phyloP scores from a whole-genome alignment of 2,113 vertebrate species.

The Aphyosemion australe region DNA sequence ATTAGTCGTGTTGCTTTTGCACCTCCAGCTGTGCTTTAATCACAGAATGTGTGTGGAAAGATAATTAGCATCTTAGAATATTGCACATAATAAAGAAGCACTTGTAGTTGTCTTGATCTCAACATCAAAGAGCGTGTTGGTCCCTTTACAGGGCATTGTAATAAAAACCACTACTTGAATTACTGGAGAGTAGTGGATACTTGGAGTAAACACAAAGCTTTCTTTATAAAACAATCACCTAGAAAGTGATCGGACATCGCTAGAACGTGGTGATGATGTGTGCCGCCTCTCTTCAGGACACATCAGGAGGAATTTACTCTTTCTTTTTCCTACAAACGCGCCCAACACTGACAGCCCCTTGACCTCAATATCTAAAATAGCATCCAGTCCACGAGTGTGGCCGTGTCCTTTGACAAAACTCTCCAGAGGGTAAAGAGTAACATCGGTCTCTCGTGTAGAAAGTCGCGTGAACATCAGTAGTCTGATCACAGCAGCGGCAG shows the following conservation, averaged over 20 bases:
- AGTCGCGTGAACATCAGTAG: conserved; percentile 68
- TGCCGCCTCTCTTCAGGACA: conserved; percentile 3
- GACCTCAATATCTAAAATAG: conserved; percentile 66
- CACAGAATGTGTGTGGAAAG: conserved; percentile 73
- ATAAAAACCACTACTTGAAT: conserved; percentile 72
- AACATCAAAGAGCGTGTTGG: conserved; percentile 71
- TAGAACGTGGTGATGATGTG: conserved; percentile 21
- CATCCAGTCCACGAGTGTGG: conserved; percentile 52
- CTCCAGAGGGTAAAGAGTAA: conserved; percentile 55
- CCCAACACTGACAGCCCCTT: conserved; percentile 43
- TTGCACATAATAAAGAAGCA: conserved; percentile 65
- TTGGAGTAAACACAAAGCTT: conserved; percentile 64
- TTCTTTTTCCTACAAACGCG: conserved; percentile 35
- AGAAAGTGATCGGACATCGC: conserved; percentile 9
- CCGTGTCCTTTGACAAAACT: conserved; percentile 56
- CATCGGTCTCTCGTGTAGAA: conserved; percentile 59
- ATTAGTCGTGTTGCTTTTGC: conserved; percentile 63
- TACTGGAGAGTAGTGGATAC: conserved; percentile 61
- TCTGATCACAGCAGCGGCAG: conserved; percentile 69
- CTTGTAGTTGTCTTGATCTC: conserved; percentile 66
- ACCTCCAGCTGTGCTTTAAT: conserved; percentile 75
- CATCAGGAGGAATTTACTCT: conserved; percentile 21
- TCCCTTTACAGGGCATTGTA: conserved; percentile 66
- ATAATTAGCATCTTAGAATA: conserved; percentile 76
- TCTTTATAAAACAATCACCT: conserved; percentile 14